Evolutionary conservation across 1,140 invertebrate genomes (phyloP), one percentile per base, ranked within the genome.

Genomic region (Polypedilum vanderplanki): DNA sequence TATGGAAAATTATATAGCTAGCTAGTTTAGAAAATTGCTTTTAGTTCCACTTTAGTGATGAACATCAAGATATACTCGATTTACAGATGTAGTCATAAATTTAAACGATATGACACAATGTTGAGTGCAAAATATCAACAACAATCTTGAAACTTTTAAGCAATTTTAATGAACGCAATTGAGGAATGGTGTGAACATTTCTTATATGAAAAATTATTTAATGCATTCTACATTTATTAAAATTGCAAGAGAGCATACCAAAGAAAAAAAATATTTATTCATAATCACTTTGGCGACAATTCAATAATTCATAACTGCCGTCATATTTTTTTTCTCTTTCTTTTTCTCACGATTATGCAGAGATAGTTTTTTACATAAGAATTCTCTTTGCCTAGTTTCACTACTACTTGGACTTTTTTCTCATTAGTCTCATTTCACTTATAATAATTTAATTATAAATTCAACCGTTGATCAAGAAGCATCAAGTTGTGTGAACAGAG

Each of bases 281-380:
- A 75, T 76, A 64, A 73, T 40, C 65, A 20, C 74, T 75, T 75
- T n/a, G 64, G 41, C n/a, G 64, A 33, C n/a, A 64, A 65, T 75
- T 46, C 20, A 17, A 41, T 64, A 75, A 18, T 70, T 70, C 65
- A 70, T 70, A 57, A 15, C n/a, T 57, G 10, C n/a, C 46, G 10
- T 12, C n/a, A 22, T 22, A 18, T 9, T 18, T 70, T 70, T 17
- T 17, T 17, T 67, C 18, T 70, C 9, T 70, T 20, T 20, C 18
- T n/a, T 20, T 70, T n/a, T 12, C 12, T 15, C 46, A 57, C 46
- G n/a, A 15, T 57, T 57, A 57, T 57, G 46, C 46, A 57, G 10
- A 57, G 10, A n/a, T 15, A 12, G 12, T n/a, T n/a, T 57, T n/a
- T 57, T 12, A 57, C 12, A 57, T 57, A 57, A 57, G 46, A 57